Percentiles rank a stretch among this genome's conserved stretches.
These are phyloP conservation scores for Tetramorium bicarinatum DNA, from an alignment of 2,888 invertebrate genomes.

Conservation along the genomic window DNA sequence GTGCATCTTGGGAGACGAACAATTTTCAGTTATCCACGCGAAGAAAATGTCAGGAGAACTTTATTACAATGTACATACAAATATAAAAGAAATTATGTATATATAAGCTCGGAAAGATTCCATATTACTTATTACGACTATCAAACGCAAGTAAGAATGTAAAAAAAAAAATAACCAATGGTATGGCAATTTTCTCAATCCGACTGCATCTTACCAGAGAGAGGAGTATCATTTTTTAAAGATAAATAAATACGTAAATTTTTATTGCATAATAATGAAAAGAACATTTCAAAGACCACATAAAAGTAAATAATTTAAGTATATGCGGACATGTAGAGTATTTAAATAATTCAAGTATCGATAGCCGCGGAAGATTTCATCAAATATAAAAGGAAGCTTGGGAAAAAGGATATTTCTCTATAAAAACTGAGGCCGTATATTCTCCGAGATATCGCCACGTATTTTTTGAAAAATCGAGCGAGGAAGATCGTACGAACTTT, in stretches of 20 bases:
- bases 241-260: too few relatives aligned
- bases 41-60: not conserved
- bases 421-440: not conserved
- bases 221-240: not conserved
- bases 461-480: slow-evolving; percentile 17
- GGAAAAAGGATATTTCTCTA: not conserved
- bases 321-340: not conserved
- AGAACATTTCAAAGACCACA: not conserved
- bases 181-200: slow-evolving; percentile 15
- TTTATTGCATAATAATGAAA: slow-evolving; percentile 24
- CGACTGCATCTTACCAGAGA: not conserved
- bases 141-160: not conserved
- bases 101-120: not conserved
- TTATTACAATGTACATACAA: slow-evolving; percentile 8
- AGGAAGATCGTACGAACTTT: not conserved
- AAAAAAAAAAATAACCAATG: not conserved
- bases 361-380: not conserved
- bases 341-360: slow-evolving; percentile 23
- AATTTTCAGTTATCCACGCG: slow-evolving; percentile 17
- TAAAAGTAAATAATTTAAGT: not conserved
- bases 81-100: slow-evolving; percentile 48
- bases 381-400: not conserved
- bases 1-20: not conserved
- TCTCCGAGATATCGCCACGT: not conserved
- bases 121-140: not conserved